phyloP scores from a whole-genome alignment of 2,113 vertebrate genomes.

The Vidua chalybeata region DNA sequence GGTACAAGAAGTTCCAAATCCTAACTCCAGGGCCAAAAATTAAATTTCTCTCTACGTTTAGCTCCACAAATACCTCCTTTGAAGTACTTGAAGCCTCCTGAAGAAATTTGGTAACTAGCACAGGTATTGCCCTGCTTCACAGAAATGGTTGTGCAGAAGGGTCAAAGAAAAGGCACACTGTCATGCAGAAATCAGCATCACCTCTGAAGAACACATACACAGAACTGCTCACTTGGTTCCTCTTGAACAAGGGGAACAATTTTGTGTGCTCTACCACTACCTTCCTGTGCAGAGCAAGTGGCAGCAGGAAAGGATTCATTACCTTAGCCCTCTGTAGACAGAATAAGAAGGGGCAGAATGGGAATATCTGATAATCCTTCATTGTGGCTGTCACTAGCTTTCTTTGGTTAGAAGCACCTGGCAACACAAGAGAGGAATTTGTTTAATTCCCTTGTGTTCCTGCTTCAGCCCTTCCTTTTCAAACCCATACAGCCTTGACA shows the following conservation, averaged over 20 bases:
- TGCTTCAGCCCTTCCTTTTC: background rate
- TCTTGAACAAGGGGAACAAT: background rate
- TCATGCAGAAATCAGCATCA: background rate
- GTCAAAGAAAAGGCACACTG: background rate
- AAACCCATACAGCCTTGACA: background rate
- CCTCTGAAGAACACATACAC: background rate
- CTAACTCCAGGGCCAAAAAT: background rate
- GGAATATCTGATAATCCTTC: background rate
- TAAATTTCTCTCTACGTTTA: background rate
- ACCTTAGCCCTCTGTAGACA: background rate
- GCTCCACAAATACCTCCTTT: background rate
- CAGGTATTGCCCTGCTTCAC: background rate
- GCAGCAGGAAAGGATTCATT: background rate
- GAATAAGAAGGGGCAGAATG: background rate
- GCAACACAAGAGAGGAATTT: constrained; percentile 6
- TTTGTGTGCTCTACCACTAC: background rate
- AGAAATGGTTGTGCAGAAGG: background rate
- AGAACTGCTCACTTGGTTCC: background rate
- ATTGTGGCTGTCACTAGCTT: background rate
- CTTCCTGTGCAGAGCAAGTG: background rate
- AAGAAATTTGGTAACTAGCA: background rate
- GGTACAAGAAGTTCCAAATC: background rate
- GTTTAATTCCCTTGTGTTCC: background rate
- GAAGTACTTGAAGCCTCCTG: background rate
- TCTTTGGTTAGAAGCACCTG: background rate